These are phyloP conservation scores for Ariopsis seemanni DNA, from an alignment of 2,113 vertebrate species.

Conservation along the genomic window DNA sequence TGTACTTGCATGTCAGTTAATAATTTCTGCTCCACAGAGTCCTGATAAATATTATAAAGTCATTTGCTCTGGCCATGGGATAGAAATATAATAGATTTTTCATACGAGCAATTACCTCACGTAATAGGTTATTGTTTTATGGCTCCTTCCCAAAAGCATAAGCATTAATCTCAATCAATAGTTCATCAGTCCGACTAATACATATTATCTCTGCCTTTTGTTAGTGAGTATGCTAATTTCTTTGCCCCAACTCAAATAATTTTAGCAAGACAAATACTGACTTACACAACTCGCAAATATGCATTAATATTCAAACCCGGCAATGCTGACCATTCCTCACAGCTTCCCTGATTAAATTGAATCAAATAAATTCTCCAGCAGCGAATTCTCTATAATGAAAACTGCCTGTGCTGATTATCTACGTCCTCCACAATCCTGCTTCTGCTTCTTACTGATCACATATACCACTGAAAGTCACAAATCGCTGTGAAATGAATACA, in stretches of 20 bases:
- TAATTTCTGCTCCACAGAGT: conserved; percentile 59
- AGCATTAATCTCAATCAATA: conserved; percentile 70
- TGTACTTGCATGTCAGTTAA: conserved; percentile 54
- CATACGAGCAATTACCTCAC: conserved; percentile 68
- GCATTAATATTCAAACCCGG: conserved; percentile 39
- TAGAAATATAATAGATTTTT: conserved; percentile 65
- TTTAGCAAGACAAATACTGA: conserved; percentile 23
- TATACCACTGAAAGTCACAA: background rate
- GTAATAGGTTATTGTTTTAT: conserved; percentile 72
- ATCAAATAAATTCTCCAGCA: conserved; percentile 37
- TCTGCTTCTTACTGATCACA: conserved; percentile 1
- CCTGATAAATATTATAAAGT: conserved; percentile 56
- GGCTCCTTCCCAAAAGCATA: conserved; percentile 59
- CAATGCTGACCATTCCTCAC: conserved; percentile 43
- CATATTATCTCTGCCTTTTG: conserved; percentile 49
- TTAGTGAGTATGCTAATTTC: conserved; percentile 48
- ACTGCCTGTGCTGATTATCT: conserved; percentile 35
- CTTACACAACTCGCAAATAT: conserved; percentile 45
- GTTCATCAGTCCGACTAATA: conserved; percentile 52
- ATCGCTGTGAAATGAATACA: background rate
- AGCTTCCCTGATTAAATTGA: conserved; percentile 51
- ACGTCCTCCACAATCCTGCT: background rate
- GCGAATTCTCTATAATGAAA: conserved; percentile 36
- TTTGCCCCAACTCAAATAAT: conserved; percentile 39
- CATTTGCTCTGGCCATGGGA: conserved; percentile 60